Evolutionary conservation across 2,113 vertebrate genomes (phyloP), one percentile per base, ranked within the genome.

Genomic region (Pangasianodon gigas): DNA sequence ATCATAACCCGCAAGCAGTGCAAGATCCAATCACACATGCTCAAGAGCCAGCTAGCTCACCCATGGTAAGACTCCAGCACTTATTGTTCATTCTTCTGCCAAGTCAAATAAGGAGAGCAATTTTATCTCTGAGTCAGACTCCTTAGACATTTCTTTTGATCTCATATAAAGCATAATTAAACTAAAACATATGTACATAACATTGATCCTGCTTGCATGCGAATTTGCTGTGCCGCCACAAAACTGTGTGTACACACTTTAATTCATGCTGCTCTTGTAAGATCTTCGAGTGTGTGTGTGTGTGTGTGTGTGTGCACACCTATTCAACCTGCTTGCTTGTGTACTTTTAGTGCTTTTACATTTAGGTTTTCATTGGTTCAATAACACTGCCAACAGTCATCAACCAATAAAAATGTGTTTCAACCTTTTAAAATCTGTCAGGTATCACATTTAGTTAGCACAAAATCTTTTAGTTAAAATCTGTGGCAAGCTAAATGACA

Each of bases 11-110:
- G 67, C 92, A 93, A 83, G 98, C 97, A 9, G 97, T 98, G 89
- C 96, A 97, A 9, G 97, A 98, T 93, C 97, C 97, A 82, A 98
- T 99, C 94, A 98, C 96, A 0, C 97, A 98, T 91, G 94, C 95
- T 0, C 97, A 97, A 90, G 97, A 97, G 29, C 82, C 95, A 87
- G 91, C 92, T 83, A 93, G 92, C 87, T 97, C 96, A 93, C 87
- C 93, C 93, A 96, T 94, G 94, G 98, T 99, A 94, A 91, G 95
- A 29, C 6, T 60, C 56, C 29, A 32, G 16, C 3, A 13, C n/a
- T 29, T 14, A 29, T 44, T 77, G 41, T 77, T 77, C 10, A 77
- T 44, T 44, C 37, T 44, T 10, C 37, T 71, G 69, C 32, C 32
- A 37, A 37, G 67, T 69, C 13, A 44, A 74, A 44, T 41, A 44